These are phyloP conservation scores for Balearica regulorum DNA, from an alignment of 2,797 vertebrate species.

Conservation along the genomic window DNA sequence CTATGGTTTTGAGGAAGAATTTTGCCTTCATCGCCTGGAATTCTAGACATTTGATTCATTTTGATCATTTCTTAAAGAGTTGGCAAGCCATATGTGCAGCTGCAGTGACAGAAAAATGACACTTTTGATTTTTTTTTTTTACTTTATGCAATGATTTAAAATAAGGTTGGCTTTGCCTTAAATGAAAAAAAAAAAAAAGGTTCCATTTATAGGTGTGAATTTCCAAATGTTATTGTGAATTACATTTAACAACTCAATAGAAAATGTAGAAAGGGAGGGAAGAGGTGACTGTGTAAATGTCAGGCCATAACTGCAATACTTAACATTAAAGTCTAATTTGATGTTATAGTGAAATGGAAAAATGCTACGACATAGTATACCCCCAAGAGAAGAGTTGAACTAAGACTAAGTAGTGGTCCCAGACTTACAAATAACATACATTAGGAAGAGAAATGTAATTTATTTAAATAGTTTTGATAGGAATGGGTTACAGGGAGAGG, in stretches of 20 bases:
- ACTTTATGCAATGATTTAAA: not conserved
- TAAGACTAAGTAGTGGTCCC: not conserved
- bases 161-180: not conserved
- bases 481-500: not conserved
- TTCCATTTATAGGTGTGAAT: not conserved
- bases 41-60: not conserved
- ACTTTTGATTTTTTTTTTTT: not conserved
- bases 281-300: conserved; percentile 14
- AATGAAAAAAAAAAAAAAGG: not conserved
- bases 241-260: not conserved
- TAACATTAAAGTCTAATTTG: conserved; percentile 7
- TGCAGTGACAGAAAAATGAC: not conserved
- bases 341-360: not conserved
- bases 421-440: not conserved
- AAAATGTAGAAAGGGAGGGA: not conserved
- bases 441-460: not conserved
- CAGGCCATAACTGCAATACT: not conserved
- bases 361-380: not conserved
- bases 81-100: not conserved
- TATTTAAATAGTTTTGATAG: not conserved
- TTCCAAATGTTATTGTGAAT: conserved; percentile 2
- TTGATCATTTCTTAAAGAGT: not conserved
- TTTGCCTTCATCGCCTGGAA: not conserved
- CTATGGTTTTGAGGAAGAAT: not conserved
- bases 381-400: not conserved